Conservation (phyloP, 2,888 invertebrate genomes). For the Drosophila maculinotata region DNA sequence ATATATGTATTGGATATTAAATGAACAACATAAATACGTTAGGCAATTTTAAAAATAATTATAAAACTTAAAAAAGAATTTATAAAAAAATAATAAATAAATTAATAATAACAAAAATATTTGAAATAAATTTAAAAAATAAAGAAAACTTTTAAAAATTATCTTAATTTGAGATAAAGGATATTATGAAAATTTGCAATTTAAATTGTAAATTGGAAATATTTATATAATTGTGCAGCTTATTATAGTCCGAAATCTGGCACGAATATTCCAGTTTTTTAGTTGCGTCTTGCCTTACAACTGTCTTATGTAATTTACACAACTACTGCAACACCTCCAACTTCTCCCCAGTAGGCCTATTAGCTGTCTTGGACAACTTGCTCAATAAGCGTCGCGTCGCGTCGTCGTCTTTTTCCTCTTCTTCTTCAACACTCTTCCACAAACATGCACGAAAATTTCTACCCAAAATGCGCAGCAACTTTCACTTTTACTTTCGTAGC, state of each 20-base stretch:
- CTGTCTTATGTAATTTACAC: not conserved
- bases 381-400: not conserved
- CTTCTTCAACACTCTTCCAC: conserved; percentile 36
- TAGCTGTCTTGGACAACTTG: conserved; percentile 3
- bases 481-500: conserved; percentile 81
- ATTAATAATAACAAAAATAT: too few species aligned
- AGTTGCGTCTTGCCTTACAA: not conserved
- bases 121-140: not conserved
- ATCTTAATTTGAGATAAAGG: too few species aligned
- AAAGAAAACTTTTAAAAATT: too few species aligned
- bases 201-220: too few species aligned
- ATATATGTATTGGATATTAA: too few species aligned
- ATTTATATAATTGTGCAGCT: not conserved
- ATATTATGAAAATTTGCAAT: too few species aligned
- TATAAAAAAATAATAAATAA: too few species aligned
- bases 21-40: too few species aligned
- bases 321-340: too few species aligned
- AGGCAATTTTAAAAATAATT: too few species aligned
- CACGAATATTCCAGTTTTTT: conserved; percentile 9
- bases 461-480: conserved; percentile 58
- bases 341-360: not conserved
- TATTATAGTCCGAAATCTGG: too few species aligned
- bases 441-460: conserved; percentile 64
- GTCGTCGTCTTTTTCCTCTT: not conserved
- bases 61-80: too few species aligned